These are phyloP conservation scores for Drosophila hawaiiensis DNA, from an alignment of 2,888 invertebrate genomes.

Conservation along the genomic window DNA sequence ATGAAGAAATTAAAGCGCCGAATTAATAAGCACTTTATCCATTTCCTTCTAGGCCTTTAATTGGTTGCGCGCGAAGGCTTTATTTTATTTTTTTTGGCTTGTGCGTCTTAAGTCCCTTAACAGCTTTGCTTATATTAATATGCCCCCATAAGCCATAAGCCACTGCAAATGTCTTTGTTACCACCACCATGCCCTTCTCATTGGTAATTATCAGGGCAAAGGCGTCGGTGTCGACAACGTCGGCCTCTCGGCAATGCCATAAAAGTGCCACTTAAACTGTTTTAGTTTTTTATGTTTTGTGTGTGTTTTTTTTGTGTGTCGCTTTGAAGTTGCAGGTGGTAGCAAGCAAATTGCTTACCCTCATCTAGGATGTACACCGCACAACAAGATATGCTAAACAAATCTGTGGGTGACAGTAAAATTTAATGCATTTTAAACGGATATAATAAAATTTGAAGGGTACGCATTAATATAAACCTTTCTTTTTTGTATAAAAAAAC, in stretches of 20 bases:
- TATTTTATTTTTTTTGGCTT: neutral
- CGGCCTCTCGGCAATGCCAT: slow-evolving; percentile 66
- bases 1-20: slow-evolving; percentile 76
- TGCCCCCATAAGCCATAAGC: slow-evolving; percentile 56
- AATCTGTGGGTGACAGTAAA: neutral
- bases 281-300: slow-evolving; percentile 62
- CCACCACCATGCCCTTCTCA: neutral
- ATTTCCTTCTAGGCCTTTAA: slow-evolving; percentile 50
- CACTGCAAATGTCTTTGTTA: slow-evolving; percentile 43
- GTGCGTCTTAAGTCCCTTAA: slow-evolving; percentile 25
- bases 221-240: slow-evolving; percentile 27
- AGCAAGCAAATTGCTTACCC: slow-evolving; percentile 11
- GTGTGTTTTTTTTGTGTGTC: slow-evolving; percentile 1
- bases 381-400: slow-evolving; percentile 9
- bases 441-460: neutral
- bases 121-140: slow-evolving; percentile 56
- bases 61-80: slow-evolving; percentile 33
- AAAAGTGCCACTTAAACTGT: slow-evolving; percentile 78
- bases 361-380: slow-evolving; percentile 23
- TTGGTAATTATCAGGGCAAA: slow-evolving; percentile 52
- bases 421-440: neutral
- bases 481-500: neutral
- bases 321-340: slow-evolving; percentile 61
- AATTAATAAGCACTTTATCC: slow-evolving; percentile 76
- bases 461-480: neutral